Conservation (phyloP, 2,888 invertebrate genomes). For the Ashinkailepas kermadecensis region DNA sequence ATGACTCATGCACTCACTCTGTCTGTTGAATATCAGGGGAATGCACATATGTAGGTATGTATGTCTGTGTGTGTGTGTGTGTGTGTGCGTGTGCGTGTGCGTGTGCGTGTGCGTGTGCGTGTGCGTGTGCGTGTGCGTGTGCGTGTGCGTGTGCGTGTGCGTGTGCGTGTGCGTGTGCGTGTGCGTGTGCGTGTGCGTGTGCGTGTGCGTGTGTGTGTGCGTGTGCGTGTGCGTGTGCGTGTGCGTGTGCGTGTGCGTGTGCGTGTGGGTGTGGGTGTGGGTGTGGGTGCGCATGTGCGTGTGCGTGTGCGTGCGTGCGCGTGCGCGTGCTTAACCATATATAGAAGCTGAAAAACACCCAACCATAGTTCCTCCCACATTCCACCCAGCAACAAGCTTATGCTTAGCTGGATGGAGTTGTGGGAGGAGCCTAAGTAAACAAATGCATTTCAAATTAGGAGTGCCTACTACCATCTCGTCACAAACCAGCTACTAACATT, state of each 20-base stretch:
- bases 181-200: slow-evolving; percentile 21
- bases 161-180: slow-evolving; percentile 18
- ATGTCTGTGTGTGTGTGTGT: slow-evolving; percentile 22
- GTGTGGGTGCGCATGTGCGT: neutral
- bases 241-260: slow-evolving; percentile 23
- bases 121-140: slow-evolving; percentile 16
- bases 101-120: neutral
- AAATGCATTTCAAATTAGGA: too few species aligned
- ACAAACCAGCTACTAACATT: too few species aligned
- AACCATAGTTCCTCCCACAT: too few species aligned
- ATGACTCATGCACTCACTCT: too few species aligned
- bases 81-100: slow-evolving; percentile 23
- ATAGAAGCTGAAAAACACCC: too few species aligned
- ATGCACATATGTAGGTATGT: slow-evolving; percentile 4
- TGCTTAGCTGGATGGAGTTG: too few species aligned
- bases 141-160: slow-evolving; percentile 22
- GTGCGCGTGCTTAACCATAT: neutral
- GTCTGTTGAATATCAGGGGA: too few species aligned
- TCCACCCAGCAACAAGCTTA: too few species aligned
- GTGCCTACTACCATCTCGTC: too few species aligned
- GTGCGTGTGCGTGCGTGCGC: slow-evolving; percentile 21
- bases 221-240: slow-evolving; percentile 24
- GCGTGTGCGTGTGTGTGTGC: slow-evolving; percentile 24
- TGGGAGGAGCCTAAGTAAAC: too few species aligned
- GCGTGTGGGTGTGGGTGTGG: neutral